Conservation (phyloP, 64 coral and sea anemone genomes). For the Pocillopora damicornis region DNA sequence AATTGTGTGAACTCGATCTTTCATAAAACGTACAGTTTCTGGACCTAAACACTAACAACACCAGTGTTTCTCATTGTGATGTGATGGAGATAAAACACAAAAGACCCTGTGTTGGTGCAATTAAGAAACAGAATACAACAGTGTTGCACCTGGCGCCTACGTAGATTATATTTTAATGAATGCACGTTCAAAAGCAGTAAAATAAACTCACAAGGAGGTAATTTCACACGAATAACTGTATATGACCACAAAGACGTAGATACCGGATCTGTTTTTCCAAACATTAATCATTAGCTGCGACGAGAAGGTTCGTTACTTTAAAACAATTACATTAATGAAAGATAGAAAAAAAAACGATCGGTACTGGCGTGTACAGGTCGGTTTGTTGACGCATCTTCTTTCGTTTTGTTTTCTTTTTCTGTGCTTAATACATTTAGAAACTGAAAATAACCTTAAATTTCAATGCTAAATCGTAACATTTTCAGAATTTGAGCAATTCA, state of each 20-base stretch:
- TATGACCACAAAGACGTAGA: background rate
- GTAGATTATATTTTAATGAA: constrained; percentile 6
- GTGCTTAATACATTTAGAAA: too few relatives aligned
- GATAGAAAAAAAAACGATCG: too few relatives aligned
- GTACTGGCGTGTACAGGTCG: too few relatives aligned
- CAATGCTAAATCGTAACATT: too few relatives aligned
- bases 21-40: constrained; percentile 3
- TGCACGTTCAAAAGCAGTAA: background rate
- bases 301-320: too few relatives aligned
- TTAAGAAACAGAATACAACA: background rate
- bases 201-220: background rate
- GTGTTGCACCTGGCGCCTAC: background rate
- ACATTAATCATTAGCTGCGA: background rate
- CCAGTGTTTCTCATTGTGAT: background rate
- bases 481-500: too few relatives aligned
- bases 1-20: background rate
- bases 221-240: background rate
- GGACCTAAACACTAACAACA: background rate
- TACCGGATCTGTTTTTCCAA: constrained; percentile 3
- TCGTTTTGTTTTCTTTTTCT: too few relatives aligned
- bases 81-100: background rate
- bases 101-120: background rate
- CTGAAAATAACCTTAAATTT: too few relatives aligned
- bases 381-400: too few relatives aligned
- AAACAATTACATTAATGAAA: too few relatives aligned